Evolutionary conservation across 2,888 invertebrate species (phyloP), one percentile per base, ranked within the genome.

Genomic region (Andrena bucephala): DNA sequence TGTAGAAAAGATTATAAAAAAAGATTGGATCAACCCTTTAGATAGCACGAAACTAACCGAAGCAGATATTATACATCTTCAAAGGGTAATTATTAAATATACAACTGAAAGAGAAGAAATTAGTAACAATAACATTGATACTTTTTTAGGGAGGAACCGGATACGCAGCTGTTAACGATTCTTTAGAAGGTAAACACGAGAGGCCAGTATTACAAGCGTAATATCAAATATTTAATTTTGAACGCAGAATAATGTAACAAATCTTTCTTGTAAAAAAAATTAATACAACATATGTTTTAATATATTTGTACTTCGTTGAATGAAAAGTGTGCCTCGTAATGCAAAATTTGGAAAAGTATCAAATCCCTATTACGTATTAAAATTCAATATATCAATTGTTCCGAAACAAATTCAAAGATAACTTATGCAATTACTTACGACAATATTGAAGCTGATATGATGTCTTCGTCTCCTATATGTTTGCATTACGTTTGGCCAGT

Each of bases 21-120:
- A 98, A 91, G 99, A 99, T 93, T 98, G 98, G 99, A 95, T 97
- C 29, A 99, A 99, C 95, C 99, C 99, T 0, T 95, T 99, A 29
- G 99, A 98, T 69, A 97, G 96, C 73, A 96, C 97, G 80, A 97
- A 97, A 93, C 93, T 99, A 6, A 96, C 95, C 68, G 98, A 99
- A 84, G 97, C 96, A 89, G 99, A 99, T 92, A 98, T 99, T 36
- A 99, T 99, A 92, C 95, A 96, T 5, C 94, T 99, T 91, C 98
- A 99, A 94, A 96, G 99, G 94, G 97, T 97, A 95, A 95, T 93
- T 78, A 16, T n/a, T 52, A 13, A n/a, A 20, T 84, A 76, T 80
- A 60, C 50, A 3, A 31, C 73, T 13, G 36, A 4, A 75, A 71
- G 24, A 31, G 0, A 63, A 10, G 31, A 24, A 31, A 42, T 27